phyloP scores from a whole-genome alignment of 2,113 vertebrate species.

The Erythrocercus mccallii region DNA sequence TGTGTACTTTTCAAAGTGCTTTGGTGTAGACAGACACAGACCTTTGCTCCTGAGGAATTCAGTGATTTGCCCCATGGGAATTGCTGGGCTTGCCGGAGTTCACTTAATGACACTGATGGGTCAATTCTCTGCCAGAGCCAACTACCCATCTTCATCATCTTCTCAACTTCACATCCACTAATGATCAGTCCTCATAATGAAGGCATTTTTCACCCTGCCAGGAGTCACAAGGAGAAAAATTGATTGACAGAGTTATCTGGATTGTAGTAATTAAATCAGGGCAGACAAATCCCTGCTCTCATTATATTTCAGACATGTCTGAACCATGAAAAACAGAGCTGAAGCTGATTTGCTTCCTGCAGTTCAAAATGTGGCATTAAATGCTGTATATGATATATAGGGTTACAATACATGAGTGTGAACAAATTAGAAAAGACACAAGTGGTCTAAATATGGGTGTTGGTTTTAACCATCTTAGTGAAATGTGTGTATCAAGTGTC shows the following conservation, averaged over 20 bases:
- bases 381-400: not conserved
- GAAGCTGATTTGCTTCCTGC: slow-evolving; percentile 53
- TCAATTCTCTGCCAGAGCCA: slow-evolving; percentile 67
- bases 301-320: slow-evolving; percentile 72
- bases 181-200: slow-evolving; percentile 70
- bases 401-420: not conserved
- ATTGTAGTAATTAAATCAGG: slow-evolving; percentile 73
- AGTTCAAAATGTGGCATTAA: slow-evolving; percentile 17
- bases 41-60: slow-evolving; percentile 60
- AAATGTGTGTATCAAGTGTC: not conserved
- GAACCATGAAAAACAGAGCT: slow-evolving; percentile 57
- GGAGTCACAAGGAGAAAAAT: slow-evolving; percentile 70
- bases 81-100: slow-evolving; percentile 17
- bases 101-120: slow-evolving; percentile 66
- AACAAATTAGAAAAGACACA: slow-evolving; percentile 18
- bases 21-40: slow-evolving; percentile 47
- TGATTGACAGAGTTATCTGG: slow-evolving; percentile 75
- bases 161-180: slow-evolving; percentile 71
- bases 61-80: slow-evolving; percentile 47
- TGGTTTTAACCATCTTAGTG: not conserved
- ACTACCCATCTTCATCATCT: slow-evolving; percentile 71
- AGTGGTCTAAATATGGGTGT: not conserved
- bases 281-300: slow-evolving; percentile 71
- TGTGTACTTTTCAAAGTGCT: slow-evolving; percentile 41
- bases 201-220: slow-evolving; percentile 73